These are phyloP conservation scores for Euzetes globulus DNA, from an alignment of 2,888 invertebrate species.

Conservation along the genomic window DNA sequence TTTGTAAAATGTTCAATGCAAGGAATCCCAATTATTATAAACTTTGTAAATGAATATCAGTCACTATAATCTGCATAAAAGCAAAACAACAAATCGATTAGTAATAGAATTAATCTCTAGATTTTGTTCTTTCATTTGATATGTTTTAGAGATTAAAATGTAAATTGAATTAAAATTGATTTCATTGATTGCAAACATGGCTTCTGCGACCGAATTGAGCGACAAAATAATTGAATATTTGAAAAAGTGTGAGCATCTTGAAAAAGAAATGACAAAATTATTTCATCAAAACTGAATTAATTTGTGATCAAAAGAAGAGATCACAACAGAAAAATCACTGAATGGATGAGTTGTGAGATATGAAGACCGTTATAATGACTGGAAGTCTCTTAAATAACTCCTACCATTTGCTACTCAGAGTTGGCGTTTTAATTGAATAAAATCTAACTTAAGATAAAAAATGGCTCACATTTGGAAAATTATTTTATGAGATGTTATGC, in stretches of 20 bases:
- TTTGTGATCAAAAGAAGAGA: neutral
- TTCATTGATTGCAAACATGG: too few relatives aligned
- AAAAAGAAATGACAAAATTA: neutral
- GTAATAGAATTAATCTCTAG: too few relatives aligned
- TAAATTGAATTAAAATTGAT: too few relatives aligned
- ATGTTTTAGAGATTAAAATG: too few relatives aligned
- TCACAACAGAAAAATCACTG: neutral
- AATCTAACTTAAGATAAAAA: conserved; percentile 20
- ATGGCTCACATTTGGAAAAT: conserved; percentile 20
- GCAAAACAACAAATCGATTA: too few relatives aligned
- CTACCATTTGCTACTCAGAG: neutral
- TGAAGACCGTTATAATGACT: neutral
- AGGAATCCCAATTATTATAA: too few relatives aligned
- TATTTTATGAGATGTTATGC: conserved; percentile 8
- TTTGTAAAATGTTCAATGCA: too few relatives aligned
- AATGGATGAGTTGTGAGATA: neutral
- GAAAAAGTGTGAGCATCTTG: neutral
- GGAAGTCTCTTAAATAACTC: neutral
- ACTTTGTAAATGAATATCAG: too few relatives aligned
- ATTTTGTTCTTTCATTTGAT: too few relatives aligned
- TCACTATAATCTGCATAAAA: too few relatives aligned
- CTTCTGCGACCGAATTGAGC: neutral
- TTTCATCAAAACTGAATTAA: conserved; percentile 1
- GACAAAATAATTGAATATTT: neutral
- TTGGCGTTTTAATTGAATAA: conserved; percentile 18